These are phyloP conservation scores for Cyanistes caeruleus DNA, from an alignment of 2,113 vertebrate species.

Conservation along the genomic window DNA sequence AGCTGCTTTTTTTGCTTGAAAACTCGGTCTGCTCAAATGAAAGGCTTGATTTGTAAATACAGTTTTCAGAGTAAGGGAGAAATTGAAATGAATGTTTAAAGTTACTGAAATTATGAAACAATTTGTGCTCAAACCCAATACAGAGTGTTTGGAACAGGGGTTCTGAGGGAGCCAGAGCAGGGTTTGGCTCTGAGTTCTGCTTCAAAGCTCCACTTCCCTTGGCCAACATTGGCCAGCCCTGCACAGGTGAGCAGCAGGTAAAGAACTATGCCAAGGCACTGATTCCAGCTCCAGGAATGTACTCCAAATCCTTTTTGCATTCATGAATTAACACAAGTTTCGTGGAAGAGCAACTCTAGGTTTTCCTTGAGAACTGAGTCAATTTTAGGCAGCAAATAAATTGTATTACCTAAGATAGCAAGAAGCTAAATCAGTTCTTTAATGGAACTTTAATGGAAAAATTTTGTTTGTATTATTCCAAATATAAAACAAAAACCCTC, in stretches of 20 bases:
- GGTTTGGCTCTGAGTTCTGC: not conserved
- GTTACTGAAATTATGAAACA: not conserved
- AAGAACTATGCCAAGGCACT: rapidly evolving
- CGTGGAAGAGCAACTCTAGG: not conserved
- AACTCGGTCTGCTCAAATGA: not conserved
- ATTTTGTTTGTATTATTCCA: not conserved
- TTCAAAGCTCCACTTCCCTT: not conserved
- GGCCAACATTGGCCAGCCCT: rapidly evolving
- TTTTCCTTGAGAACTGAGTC: not conserved
- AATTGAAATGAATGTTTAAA: not conserved
- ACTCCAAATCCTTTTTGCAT: no score
- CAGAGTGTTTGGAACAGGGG: not conserved
- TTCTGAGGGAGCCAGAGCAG: not conserved
- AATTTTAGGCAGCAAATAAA: not conserved
- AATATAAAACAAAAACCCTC: not conserved
- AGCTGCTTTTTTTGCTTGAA: not conserved
- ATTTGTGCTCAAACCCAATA: rapidly evolving
- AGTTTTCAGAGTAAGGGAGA: not conserved
- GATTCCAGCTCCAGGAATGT: not conserved
- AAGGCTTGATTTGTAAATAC: not conserved
- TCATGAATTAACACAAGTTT: not conserved
- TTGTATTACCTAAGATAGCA: not conserved
- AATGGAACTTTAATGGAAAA: rapidly evolving
- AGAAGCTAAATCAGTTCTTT: not conserved
- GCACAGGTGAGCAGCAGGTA: rapidly evolving